A percentile compares a stretch with the other conserved stretches of the same genome.
Conservation (phyloP, 1,140 invertebrate genomes). For the Panulirus ornatus region DNA sequence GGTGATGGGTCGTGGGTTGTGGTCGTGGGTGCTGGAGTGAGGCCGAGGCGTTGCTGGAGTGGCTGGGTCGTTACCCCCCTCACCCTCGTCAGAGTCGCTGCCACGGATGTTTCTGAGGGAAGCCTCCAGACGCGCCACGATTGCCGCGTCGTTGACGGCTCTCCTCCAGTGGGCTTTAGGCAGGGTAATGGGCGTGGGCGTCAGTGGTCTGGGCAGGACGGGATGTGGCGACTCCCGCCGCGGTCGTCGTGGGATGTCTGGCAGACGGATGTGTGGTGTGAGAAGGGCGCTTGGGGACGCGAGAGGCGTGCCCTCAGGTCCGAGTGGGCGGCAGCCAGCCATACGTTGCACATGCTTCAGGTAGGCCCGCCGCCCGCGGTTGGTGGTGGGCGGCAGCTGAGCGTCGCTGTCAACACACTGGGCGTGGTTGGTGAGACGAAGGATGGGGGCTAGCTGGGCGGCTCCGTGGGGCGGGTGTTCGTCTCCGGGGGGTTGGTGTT, state of each 20-base stretch:
- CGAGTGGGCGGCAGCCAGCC: background rate
- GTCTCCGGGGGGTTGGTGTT: too few relatives aligned
- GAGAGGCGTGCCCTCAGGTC: background rate
- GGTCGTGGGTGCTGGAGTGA: background rate
- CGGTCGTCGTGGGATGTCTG: conserved; percentile 20
- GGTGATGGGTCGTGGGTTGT: background rate
- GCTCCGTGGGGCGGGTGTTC: background rate
- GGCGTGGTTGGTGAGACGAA: conserved; percentile 6
- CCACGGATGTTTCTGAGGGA: background rate
- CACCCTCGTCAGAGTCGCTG: background rate
- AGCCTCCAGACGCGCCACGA: background rate
- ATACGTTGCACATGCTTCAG: conserved; percentile 15
- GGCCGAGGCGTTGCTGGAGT: background rate
- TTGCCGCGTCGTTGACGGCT: background rate
- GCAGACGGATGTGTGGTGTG: conserved; percentile 21
- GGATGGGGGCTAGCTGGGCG: background rate
- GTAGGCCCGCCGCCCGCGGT: background rate
- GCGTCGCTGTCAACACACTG: background rate
- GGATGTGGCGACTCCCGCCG: background rate
- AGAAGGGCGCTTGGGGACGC: background rate
- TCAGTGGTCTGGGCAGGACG: background rate
- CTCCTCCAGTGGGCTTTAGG: background rate
- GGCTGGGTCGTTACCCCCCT: background rate
- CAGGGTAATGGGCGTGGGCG: background rate
- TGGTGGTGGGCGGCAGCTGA: background rate